Evolutionary conservation across 2,888 invertebrate species (phyloP).

Genomic region (Clunio marinus): DNA sequence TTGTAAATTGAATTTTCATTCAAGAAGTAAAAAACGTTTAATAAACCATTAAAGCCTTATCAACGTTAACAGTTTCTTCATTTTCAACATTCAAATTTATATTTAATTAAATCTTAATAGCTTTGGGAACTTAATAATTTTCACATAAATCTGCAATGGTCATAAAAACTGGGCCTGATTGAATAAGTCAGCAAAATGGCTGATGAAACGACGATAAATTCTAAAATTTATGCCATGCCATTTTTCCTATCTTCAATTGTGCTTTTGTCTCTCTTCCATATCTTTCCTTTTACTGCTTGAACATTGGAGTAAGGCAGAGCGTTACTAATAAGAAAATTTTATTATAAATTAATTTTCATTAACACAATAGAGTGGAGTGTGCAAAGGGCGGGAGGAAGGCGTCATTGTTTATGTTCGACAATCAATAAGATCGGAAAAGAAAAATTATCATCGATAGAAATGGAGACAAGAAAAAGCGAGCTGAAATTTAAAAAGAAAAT

Average conservation of each 20-base stretch:
- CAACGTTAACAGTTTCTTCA: too few relatives aligned
- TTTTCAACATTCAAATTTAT: not conserved
- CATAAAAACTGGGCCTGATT: not conserved
- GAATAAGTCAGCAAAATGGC: not conserved
- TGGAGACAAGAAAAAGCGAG: not conserved
- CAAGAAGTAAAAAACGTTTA: too few relatives aligned
- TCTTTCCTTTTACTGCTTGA: too few relatives aligned
- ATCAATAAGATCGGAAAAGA: not conserved
- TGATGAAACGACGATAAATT: constrained; percentile 13
- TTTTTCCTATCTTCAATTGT: not conserved
- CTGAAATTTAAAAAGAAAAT: too few relatives aligned
- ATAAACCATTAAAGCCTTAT: too few relatives aligned
- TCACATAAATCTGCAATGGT: not conserved
- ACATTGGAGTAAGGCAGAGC: not conserved
- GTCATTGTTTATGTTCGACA: not conserved
- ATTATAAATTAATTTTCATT: constrained; percentile 19
- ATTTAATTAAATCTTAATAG: constrained; percentile 12
- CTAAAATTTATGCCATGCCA: not conserved
- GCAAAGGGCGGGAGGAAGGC: not conserved
- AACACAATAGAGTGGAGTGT: not conserved
- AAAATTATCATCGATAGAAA: not conserved
- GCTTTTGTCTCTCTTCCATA: too few relatives aligned
- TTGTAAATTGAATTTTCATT: too few relatives aligned
- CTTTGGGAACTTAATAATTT: not conserved
- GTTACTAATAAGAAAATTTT: not conserved